A percentile compares a stretch with the other conserved stretches of the same genome.
phyloP scores from a whole-genome alignment of 2,888 invertebrate genomes.

The Auanema freiburgensis region DNA sequence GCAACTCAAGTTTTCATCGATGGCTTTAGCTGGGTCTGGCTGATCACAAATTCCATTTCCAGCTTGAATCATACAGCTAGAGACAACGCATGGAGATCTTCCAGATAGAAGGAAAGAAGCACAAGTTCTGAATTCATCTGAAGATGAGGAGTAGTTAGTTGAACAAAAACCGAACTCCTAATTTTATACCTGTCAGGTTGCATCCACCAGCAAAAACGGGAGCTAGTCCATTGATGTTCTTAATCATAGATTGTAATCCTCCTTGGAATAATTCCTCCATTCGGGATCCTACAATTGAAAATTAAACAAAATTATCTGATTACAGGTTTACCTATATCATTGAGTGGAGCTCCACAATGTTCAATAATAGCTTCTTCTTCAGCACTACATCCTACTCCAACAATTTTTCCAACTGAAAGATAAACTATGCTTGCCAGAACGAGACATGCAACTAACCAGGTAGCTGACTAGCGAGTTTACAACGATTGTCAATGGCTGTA shows the following conservation, averaged over 20 bases:
- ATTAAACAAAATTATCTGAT: neutral
- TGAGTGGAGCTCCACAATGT: slow-evolving; percentile 58
- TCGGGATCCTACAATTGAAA: slow-evolving; percentile 15
- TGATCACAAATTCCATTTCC: slow-evolving; percentile 56
- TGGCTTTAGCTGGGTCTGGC: slow-evolving; percentile 56
- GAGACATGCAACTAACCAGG: slow-evolving; percentile 33
- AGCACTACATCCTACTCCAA: slow-evolving; percentile 53
- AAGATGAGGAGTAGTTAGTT: too few species aligned
- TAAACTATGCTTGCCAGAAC: too few species aligned
- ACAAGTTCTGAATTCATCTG: slow-evolving; percentile 43
- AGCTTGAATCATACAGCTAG: slow-evolving; percentile 57
- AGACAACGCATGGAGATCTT: slow-evolving; percentile 49
- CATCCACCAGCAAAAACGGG: slow-evolving; percentile 61
- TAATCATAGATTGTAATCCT: slow-evolving; percentile 54
- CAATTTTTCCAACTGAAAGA: slow-evolving; percentile 43
- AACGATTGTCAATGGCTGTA: slow-evolving; percentile 55
- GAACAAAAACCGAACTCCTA: neutral
- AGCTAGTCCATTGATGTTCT: slow-evolving; percentile 58
- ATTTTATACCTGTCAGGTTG: slow-evolving; percentile 39
- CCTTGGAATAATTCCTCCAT: slow-evolving; percentile 47
- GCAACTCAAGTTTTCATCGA: slow-evolving; percentile 57
- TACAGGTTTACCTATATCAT: slow-evolving; percentile 43
- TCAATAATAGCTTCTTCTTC: slow-evolving; percentile 58
- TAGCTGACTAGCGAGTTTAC: slow-evolving; percentile 46
- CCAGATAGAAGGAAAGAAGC: slow-evolving; percentile 39